phyloP scores from a whole-genome alignment of 2,888 invertebrate species.

The Liopterus haemorrhoidalis region DNA sequence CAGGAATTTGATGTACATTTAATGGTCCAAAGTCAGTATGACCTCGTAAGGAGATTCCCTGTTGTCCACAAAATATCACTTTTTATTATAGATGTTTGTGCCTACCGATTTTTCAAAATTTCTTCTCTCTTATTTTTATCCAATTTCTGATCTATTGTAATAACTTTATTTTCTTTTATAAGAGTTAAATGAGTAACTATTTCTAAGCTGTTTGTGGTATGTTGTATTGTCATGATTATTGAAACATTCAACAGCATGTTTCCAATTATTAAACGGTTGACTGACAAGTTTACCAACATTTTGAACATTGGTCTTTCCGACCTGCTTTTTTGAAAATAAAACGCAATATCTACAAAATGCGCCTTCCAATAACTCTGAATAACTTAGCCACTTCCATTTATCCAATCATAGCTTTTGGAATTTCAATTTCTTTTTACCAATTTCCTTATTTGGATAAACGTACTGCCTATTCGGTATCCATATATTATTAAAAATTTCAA shows the following conservation, averaged over 20 bases:
- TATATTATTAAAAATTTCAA: too few species aligned
- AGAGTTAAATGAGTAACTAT: too few species aligned
- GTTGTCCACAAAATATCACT: constrained; percentile 6
- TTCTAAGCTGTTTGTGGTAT: too few species aligned
- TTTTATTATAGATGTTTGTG: not conserved
- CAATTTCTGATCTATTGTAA: constrained; percentile 7
- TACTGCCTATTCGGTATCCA: too few species aligned
- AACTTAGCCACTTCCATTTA: constrained; percentile 9
- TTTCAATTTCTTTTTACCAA: constrained; percentile 2
- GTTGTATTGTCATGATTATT: constrained; percentile 17
- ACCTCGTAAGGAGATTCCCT: constrained; percentile 1
- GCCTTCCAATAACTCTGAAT: constrained; percentile 12
- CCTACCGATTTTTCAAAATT: constrained; percentile 3
- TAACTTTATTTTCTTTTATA: constrained; percentile 5
- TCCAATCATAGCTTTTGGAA: constrained; percentile 9
- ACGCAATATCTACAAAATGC: constrained; percentile 8
- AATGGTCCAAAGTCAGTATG: not conserved
- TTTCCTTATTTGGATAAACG: too few species aligned
- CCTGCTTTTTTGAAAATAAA: constrained; percentile 11
- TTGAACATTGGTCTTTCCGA: constrained; percentile 10
- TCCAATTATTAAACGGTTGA: constrained; percentile 9
- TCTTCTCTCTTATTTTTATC: not conserved
- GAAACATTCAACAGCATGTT: constrained; percentile 13
- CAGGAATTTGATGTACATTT: not conserved
- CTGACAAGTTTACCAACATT: constrained; percentile 8